Base-by-base conservation (phyloP, 1,140 invertebrate genomes). In the Drosophila repletoides region DNA sequence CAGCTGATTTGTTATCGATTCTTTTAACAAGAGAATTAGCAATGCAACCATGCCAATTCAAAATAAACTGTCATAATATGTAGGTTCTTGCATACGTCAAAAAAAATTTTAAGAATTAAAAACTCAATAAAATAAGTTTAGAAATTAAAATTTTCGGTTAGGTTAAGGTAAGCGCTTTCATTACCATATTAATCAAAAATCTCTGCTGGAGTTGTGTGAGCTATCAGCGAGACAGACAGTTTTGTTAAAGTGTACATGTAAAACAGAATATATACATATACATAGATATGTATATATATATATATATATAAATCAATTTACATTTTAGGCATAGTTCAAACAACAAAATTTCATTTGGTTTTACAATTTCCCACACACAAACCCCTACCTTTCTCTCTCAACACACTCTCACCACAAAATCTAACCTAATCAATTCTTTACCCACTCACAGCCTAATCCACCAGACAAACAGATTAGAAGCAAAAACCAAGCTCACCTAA, bases 321-420 rank as follows among this genome's bases (percentile, higher is more conserved):
- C 17, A 36, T 28, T 64, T 56, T 77, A 43, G 55, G 63, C 45
- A 48, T 29, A 28, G 28, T 43, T 29, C 29, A 26, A 22, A 52
- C n/a, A 12, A 51, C 75, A 60, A 79, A 79, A 79, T 79, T 79
- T 9, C n/a, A 53, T 68, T 31, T 40, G 52, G 67, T 51, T 33
- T n/a, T 53, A 41, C 28, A 29, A 31, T 49, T 5, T 22, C 24
- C 26, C 3, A 14, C 14, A 6, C 15, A 10, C 12, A 48, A 21
- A 9, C n/a, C 28, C 9, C n/a, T 31, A 15, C 12, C 1, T 17
- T 19, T 19, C 7, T n/a, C 12, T 28, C 5, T 4, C 10, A 28
- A 15, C 10, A 1, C 6, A 26, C 22, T 0, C 5, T 29, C 26
- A 17, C n/a, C 12, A n/a, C 22, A 45, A 51, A 41, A 52, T 5